A percentile compares a stretch with the other conserved stretches of the same genome.
phyloP scores from a whole-genome alignment of 2,113 vertebrate genomes.

The Aphyosemion australe region DNA sequence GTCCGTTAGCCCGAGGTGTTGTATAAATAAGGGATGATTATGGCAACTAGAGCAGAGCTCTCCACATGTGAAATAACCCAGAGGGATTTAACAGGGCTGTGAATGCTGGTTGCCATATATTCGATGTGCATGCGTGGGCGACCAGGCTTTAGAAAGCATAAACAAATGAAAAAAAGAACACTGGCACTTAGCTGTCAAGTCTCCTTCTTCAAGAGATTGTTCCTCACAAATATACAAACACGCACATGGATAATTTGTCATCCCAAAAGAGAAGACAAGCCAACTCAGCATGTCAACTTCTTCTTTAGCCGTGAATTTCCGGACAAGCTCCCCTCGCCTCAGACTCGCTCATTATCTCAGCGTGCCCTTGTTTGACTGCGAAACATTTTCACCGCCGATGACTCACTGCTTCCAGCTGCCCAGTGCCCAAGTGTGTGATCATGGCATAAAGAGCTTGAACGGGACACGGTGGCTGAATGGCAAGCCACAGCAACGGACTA shows the following conservation, averaged over 20 bases:
- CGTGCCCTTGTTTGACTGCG: constrained; percentile 63
- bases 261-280: constrained; percentile 27
- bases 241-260: constrained; percentile 16
- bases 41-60: constrained; percentile 35
- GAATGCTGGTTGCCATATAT: constrained; percentile 25
- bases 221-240: constrained; percentile 16
- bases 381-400: constrained; percentile 67
- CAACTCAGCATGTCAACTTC: constrained; percentile 43
- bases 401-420: constrained; percentile 71
- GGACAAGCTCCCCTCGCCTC: constrained; percentile 14
- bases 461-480: constrained; percentile 41
- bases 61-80: constrained; percentile 52
- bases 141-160: constrained; percentile 23
- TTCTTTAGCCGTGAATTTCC: constrained; percentile 36
- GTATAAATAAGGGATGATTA: constrained; percentile 74
- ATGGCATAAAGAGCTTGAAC: constrained; percentile 48
- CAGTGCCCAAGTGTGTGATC: constrained; percentile 71
- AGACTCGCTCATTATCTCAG: constrained; percentile 59
- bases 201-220: constrained; percentile 28
- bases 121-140: constrained; percentile 2
- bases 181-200: constrained; percentile 22
- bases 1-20: constrained; percentile 55
- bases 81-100: constrained; percentile 47
- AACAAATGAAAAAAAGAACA: constrained; percentile 55
- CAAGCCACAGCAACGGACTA: constrained; percentile 58